Evolutionary conservation across 2,797 vertebrate genomes (phyloP).

Genomic region (Brotogeris chrysoptera): DNA sequence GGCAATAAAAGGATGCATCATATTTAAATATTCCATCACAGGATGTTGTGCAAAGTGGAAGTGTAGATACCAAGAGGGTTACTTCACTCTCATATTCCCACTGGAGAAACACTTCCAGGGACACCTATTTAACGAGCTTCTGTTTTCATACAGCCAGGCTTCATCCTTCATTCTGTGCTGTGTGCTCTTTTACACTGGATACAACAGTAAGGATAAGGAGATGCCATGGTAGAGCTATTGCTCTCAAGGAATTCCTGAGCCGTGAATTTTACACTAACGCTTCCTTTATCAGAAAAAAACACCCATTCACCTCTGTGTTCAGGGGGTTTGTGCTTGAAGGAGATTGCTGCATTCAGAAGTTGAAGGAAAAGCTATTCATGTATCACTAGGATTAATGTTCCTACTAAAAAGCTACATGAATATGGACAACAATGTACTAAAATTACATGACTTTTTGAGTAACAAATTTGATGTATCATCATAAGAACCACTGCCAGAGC

Average conservation of each 20-base stretch:
- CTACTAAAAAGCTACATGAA: background rate
- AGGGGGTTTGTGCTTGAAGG: background rate
- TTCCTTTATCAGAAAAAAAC: background rate
- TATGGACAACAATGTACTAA: background rate
- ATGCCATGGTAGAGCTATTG: background rate
- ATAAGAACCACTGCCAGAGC: background rate
- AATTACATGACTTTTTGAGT: background rate
- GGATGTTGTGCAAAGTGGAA: background rate
- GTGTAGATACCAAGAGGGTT: background rate
- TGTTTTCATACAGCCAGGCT: background rate
- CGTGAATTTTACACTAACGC: background rate
- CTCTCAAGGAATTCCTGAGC: background rate
- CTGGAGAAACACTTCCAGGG: background rate
- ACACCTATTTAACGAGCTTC: background rate
- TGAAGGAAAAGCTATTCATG: background rate
- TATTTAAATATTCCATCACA: background rate
- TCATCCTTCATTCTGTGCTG: background rate
- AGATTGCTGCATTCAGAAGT: background rate
- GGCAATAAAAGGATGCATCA: fast-evolving
- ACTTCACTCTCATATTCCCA: background rate
- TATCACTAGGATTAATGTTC: background rate
- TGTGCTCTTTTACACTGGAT: background rate
- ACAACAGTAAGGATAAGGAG: background rate
- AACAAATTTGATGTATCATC: background rate
- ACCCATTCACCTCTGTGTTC: background rate